These are phyloP conservation scores for Rhinella marina DNA, from an alignment of 2,797 vertebrate genomes.

Conservation along the genomic window DNA sequence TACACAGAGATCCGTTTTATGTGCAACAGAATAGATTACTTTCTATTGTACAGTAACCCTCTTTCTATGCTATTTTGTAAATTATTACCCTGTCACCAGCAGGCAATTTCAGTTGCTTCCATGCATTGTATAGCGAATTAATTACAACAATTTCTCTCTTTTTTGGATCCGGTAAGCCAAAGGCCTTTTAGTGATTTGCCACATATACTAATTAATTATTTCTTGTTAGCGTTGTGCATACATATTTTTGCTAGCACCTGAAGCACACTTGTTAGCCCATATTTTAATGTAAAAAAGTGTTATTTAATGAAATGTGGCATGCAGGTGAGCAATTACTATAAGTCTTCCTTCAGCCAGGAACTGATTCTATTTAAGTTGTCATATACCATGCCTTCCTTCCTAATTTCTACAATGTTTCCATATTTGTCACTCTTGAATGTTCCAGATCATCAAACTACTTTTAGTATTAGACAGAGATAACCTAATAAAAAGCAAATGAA, in stretches of 20 bases:
- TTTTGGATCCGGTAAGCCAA: neutral
- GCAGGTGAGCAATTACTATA: neutral
- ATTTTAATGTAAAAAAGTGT: neutral
- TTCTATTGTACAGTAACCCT: neutral
- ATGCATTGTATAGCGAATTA: neutral
- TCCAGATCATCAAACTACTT: too few relatives aligned
- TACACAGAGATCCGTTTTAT: neutral
- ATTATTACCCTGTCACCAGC: neutral
- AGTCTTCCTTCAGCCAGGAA: neutral
- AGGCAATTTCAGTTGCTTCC: neutral
- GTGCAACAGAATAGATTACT: neutral
- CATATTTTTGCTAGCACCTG: neutral
- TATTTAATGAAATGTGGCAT: neutral
- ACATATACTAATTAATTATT: neutral
- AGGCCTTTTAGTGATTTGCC: neutral
- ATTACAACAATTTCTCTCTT: conserved; percentile 7
- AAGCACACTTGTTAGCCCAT: neutral
- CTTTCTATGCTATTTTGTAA: neutral
- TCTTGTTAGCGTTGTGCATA: conserved; percentile 10
- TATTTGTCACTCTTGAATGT: too few relatives aligned
- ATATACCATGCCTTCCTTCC: neutral
- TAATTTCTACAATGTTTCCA: too few relatives aligned
- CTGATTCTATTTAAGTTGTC: neutral
- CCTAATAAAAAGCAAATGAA: too few relatives aligned
- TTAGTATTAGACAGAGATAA: too few relatives aligned